phyloP scores from a whole-genome alignment of 1,140 invertebrate genomes.

The Ostrea denselamellosa region DNA sequence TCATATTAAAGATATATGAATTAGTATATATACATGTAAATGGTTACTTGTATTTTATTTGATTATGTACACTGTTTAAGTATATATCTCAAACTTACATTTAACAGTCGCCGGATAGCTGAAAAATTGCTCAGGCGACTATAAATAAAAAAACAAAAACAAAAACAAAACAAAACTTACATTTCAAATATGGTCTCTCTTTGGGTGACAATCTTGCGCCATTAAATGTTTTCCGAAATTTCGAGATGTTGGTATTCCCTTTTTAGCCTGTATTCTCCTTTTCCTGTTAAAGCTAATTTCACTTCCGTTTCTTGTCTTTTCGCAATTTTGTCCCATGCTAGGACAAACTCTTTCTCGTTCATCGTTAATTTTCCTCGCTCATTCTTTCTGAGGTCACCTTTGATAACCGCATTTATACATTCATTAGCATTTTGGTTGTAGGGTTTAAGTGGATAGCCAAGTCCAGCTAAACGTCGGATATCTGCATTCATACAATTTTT shows the following conservation, averaged over 20 bases:
- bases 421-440: slow-evolving; percentile 43
- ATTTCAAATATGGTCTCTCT: slow-evolving; percentile 36
- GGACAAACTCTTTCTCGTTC: neutral
- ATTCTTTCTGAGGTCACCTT: neutral
- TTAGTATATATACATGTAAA: neutral
- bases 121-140: too few species aligned
- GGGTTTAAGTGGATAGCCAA: slow-evolving; percentile 25
- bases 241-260: neutral
- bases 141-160: too few species aligned
- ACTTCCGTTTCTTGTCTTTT: slow-evolving; percentile 39
- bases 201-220: slow-evolving; percentile 25
- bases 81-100: neutral
- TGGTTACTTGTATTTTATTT: neutral
- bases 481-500: slow-evolving; percentile 25
- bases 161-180: slow-evolving; percentile 30
- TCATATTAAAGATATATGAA: neutral
- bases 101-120: too few species aligned
- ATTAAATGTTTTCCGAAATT: neutral
- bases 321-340: neutral
- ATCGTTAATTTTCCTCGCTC: neutral
- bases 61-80: too few species aligned
- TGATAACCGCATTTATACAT: slow-evolving; percentile 28
- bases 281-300: slow-evolving; percentile 33
- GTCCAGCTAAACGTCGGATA: neutral
- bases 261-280: slow-evolving; percentile 43